Evolutionary conservation across 2,113 vertebrate genomes (phyloP).

Genomic region (Capricornis sumatraensis): DNA sequence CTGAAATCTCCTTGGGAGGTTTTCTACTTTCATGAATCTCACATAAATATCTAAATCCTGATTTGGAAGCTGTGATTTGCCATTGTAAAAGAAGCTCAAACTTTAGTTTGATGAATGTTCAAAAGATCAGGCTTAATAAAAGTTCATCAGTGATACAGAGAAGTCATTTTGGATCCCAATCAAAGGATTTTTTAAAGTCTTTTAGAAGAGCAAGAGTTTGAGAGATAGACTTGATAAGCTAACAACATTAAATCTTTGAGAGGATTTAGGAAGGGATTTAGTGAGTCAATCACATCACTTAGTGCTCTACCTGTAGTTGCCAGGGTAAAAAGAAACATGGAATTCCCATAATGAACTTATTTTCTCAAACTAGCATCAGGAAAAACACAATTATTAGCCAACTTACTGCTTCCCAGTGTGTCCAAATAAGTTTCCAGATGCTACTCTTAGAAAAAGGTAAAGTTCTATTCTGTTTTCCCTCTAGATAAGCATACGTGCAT

Average conservation of each 20-base stretch:
- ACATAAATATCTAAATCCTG: not conserved
- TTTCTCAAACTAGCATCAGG: not conserved
- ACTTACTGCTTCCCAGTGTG: not conserved
- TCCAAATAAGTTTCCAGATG: not conserved
- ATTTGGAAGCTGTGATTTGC: not conserved
- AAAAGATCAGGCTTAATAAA: slow-evolving; percentile 44
- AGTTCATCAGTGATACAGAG: slow-evolving; percentile 29
- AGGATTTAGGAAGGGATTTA: slow-evolving; percentile 29
- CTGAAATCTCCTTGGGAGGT: not conserved
- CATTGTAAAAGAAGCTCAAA: not conserved
- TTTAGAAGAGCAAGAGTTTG: not conserved
- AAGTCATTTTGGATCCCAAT: not conserved
- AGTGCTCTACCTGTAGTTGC: not conserved
- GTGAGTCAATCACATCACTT: not conserved
- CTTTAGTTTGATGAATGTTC: not conserved
- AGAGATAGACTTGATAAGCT: not conserved
- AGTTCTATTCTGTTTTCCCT: not conserved
- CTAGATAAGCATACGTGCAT: not conserved
- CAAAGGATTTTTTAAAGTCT: not conserved
- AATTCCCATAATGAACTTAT: not conserved
- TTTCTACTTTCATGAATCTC: not conserved
- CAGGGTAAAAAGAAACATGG: not conserved
- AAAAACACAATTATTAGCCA: not conserved
- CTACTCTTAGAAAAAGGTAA: not conserved
- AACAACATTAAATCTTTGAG: slow-evolving; percentile 1